Evolutionary conservation across 2,888 invertebrate genomes (phyloP), one percentile per base, ranked within the genome.

Genomic region (Drosophila anomelani): DNA sequence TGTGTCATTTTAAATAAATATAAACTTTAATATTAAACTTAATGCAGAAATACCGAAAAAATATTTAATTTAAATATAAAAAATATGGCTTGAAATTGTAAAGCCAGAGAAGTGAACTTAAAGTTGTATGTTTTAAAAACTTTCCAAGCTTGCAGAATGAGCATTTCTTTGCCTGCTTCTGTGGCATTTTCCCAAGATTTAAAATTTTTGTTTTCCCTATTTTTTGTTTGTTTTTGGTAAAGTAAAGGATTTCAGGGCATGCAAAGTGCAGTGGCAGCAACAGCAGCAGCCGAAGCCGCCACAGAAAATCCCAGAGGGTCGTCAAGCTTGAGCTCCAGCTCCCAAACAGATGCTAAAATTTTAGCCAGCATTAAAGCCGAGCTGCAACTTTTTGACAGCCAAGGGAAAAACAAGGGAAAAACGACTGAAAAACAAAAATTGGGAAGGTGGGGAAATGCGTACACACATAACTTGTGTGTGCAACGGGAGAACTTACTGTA

Each of bases 141-240:
- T 73, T 75, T 80, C 55, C 34, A 82, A 77, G 73, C 66, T 29
- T 55, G 36, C 56, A 23, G 47, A 57, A 59, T 17, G n/a, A 32
- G 41, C 56, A 72, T 56, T 43, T 43, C 43, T 29, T 55, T 47
- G 43, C 38, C 61, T 20, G 72, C 73, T 61, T 55, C 60, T 60
- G 39, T 56, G 72, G 61, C 60, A 60, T 68, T 47, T 47, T 44
- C 5, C 9, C 34, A 36, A 36, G n/a, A n/a, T 29, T 47, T 47
- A 10, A 47, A 47, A 29, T 47, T 17, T 17, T 29, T 47, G 26
- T 29, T 47, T 59, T 26, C 12, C 23, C 23, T 6, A 0, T 12
- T 7, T 15, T 39, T 49, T 23, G 3, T 13, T n/a, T 17, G 29
- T 32, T 58, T 63, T 32, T 17, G 29, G 32, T 7, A 20, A 26